Evolutionary conservation across 2,888 invertebrate species (phyloP).

Genomic region (Conops quadrifasciatus): DNA sequence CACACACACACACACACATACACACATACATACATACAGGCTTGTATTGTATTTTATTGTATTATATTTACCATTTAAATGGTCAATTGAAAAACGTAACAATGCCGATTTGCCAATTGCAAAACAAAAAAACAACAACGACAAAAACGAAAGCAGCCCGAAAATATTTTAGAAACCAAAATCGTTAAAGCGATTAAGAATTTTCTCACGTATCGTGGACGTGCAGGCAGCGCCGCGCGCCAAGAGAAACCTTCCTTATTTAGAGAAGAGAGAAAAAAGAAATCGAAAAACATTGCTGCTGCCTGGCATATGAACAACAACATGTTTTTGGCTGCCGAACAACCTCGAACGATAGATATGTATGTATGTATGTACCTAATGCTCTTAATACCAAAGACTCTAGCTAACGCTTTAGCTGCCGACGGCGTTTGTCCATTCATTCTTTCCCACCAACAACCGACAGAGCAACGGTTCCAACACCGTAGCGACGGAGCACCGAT

Average conservation of each 20-base stretch:
- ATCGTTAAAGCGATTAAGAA: constrained; percentile 23
- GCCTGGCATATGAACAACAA: constrained; percentile 12
- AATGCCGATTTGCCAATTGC: neutral
- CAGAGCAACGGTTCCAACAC: neutral
- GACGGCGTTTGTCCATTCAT: neutral
- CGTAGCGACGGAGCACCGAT: too few species aligned
- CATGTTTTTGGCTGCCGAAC: neutral
- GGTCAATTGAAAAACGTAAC: constrained; percentile 35
- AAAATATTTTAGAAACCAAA: neutral
- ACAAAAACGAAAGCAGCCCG: neutral
- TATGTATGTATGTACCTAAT: too few species aligned
- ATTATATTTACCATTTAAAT: constrained; percentile 12
- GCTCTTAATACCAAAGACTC: constrained; percentile 29
- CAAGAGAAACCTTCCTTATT: too few species aligned
- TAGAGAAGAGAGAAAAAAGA: neutral
- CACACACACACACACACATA: neutral
- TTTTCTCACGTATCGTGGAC: constrained; percentile 32
- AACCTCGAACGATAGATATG: constrained; percentile 23
- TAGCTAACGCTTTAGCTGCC: neutral
- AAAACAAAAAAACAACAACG: neutral
- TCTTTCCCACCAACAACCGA: neutral
- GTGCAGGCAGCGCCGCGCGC: too few species aligned
- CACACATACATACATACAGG: neutral
- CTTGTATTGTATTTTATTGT: neutral
- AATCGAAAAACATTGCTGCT: neutral